Evolutionary conservation across 2,888 invertebrate genomes (phyloP).

Genomic region (Pollenia griseotomentosa): DNA sequence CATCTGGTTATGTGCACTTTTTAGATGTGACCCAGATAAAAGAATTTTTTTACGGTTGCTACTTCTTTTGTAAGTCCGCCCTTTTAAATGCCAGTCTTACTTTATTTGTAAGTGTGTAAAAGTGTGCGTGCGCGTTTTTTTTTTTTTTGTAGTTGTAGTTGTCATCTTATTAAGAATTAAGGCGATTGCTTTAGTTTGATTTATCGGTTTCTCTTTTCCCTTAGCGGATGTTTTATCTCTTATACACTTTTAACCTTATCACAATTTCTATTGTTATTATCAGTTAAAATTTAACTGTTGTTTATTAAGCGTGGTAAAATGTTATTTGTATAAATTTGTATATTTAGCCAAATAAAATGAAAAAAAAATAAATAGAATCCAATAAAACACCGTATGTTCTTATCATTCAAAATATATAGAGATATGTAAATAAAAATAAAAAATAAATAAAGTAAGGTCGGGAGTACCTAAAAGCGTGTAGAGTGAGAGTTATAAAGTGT

Average conservation of each 20-base stretch:
- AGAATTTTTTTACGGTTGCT: slow-evolving; percentile 24
- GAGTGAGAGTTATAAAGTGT: slow-evolving; percentile 40
- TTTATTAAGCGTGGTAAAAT: slow-evolving; percentile 24
- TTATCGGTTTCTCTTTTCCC: slow-evolving; percentile 2
- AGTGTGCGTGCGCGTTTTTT: no score
- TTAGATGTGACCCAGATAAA: slow-evolving; percentile 71
- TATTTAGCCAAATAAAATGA: background rate
- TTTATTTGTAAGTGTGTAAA: background rate
- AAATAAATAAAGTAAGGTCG: background rate
- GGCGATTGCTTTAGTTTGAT: slow-evolving; percentile 40
- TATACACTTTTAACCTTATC: slow-evolving; percentile 48
- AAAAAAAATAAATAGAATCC: slow-evolving; percentile 20
- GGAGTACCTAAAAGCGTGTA: background rate
- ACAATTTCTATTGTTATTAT: background rate
- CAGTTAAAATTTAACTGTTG: background rate
- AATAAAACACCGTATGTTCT: slow-evolving; percentile 40
- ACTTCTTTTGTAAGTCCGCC: background rate
- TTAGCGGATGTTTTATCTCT: slow-evolving; percentile 53
- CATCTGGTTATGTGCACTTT: slow-evolving; percentile 22
- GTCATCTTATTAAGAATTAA: slow-evolving; percentile 39
- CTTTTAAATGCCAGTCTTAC: background rate
- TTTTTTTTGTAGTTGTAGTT: slow-evolving; percentile 6
- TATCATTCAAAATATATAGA: background rate
- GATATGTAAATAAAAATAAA: no score
- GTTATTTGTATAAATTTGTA: slow-evolving; percentile 36